Evolutionary conservation across 2,888 invertebrate genomes (phyloP).

Genomic region (Conchocele bisecta): DNA sequence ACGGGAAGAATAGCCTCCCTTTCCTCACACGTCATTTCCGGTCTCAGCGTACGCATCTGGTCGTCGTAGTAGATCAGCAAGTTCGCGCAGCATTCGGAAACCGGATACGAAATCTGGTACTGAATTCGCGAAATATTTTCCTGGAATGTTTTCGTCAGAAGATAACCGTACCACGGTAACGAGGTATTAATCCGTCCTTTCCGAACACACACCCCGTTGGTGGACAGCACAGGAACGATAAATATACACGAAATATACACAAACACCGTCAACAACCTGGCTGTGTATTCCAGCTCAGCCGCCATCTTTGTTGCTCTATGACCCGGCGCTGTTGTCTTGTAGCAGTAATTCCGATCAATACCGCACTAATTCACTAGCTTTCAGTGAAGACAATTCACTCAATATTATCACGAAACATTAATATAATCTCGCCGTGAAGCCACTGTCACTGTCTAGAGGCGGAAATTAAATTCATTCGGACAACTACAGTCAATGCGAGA

Average conservation of each 20-base stretch:
- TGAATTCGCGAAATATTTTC: slow-evolving; percentile 71
- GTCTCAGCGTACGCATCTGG: slow-evolving; percentile 67
- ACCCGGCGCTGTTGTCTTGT: no score
- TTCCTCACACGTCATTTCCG: slow-evolving; percentile 72
- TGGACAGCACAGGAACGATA: background rate
- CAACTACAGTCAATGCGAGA: no score
- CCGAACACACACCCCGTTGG: background rate
- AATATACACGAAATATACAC: background rate
- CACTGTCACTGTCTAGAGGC: no score
- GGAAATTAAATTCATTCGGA: no score
- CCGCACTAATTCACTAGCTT: no score
- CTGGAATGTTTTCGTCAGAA: slow-evolving; percentile 75
- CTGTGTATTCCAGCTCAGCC: background rate
- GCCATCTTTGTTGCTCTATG: no score
- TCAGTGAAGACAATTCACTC: no score
- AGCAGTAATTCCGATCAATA: no score
- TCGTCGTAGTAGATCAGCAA: slow-evolving; percentile 77
- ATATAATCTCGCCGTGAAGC: no score
- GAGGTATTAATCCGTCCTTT: slow-evolving; percentile 72
- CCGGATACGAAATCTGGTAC: slow-evolving; percentile 76
- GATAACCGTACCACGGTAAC: slow-evolving; percentile 75
- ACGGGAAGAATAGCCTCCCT: slow-evolving; percentile 67
- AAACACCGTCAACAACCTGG: background rate
- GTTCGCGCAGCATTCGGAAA: slow-evolving; percentile 73
- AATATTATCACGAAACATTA: no score